Percentiles rank a stretch among this genome's conserved stretches.
phyloP scores from a whole-genome alignment of 2,113 vertebrate genomes.

The Lethenteron camtschaticum region DNA sequence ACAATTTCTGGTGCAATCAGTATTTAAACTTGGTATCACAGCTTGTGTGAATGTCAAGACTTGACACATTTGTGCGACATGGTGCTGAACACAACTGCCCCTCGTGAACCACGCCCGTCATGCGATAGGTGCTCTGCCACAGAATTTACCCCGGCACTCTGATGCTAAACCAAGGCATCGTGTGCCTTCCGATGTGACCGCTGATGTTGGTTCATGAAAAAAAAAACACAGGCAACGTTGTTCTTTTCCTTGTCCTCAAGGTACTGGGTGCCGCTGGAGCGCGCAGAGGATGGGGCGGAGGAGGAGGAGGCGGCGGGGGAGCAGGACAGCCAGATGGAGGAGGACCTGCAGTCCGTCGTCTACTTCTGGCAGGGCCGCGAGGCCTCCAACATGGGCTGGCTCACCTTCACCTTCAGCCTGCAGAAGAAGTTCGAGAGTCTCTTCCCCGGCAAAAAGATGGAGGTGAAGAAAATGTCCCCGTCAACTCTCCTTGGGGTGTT shows the following conservation, averaged over 20 bases:
- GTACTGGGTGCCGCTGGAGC: slow-evolving; percentile 5
- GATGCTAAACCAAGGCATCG: no score
- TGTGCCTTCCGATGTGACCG: no score
- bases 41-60: no score
- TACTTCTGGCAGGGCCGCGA: slow-evolving; percentile 4
- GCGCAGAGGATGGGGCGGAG: background rate
- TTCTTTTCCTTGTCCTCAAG: background rate
- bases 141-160: no score
- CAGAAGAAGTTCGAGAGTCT: slow-evolving; percentile 1
- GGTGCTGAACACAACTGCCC: no score
- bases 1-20: no score
- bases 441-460: slow-evolving; percentile 31
- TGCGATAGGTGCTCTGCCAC: no score
- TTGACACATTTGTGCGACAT: no score
- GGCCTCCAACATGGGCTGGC: slow-evolving; percentile 2
- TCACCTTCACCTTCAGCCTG: slow-evolving; percentile 4
- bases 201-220: no score
- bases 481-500: background rate
- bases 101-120: no score
- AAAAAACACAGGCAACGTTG: no score
- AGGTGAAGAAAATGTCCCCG: slow-evolving; percentile 23
- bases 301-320: background rate
- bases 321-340: slow-evolving; percentile 1
- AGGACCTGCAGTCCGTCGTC: background rate
- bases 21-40: no score